A percentile compares a stretch with the other conserved stretches of the same genome.
Conservation (phyloP, 2,113 vertebrate genomes). For the Bothrops jararaca region DNA sequence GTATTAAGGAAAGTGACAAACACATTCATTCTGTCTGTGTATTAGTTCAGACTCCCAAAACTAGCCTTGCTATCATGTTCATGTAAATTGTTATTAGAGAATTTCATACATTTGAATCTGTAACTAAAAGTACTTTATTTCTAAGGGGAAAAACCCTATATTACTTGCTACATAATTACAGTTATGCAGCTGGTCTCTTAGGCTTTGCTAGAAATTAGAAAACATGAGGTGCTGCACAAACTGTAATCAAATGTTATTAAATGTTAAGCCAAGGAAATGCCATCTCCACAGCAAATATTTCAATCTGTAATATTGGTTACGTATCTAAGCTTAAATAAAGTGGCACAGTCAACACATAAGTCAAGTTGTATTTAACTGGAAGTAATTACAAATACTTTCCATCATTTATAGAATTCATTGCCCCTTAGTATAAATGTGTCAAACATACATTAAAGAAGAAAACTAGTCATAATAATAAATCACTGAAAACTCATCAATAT, state of each 20-base stretch:
- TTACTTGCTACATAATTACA: slow-evolving; percentile 75
- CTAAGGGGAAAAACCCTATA: slow-evolving; percentile 59
- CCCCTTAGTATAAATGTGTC: slow-evolving; percentile 22
- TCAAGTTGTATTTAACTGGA: slow-evolving; percentile 25
- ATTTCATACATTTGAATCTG: slow-evolving; percentile 72
- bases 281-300: slow-evolving; percentile 51
- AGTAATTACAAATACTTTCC: slow-evolving; percentile 37
- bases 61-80: slow-evolving; percentile 62
- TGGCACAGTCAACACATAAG: slow-evolving; percentile 53
- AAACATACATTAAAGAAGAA: slow-evolving; percentile 31
- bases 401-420: slow-evolving; percentile 27
- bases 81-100: slow-evolving; percentile 67
- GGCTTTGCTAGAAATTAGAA: slow-evolving; percentile 66
- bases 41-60: slow-evolving; percentile 56
- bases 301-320: slow-evolving; percentile 43
- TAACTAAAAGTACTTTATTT: slow-evolving; percentile 71
- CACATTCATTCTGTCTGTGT: slow-evolving; percentile 46
- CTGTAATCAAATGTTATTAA: slow-evolving; percentile 68
- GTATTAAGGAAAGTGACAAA: slow-evolving; percentile 59
- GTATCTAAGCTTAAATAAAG: slow-evolving; percentile 57
- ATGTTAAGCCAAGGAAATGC: slow-evolving; percentile 65
- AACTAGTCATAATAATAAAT: background rate
- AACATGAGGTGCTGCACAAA: slow-evolving; percentile 63
- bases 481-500: background rate
- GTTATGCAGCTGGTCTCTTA: slow-evolving; percentile 69